Base-by-base conservation (phyloP, 2,113 vertebrate species). In the Notiomystis cincta region DNA sequence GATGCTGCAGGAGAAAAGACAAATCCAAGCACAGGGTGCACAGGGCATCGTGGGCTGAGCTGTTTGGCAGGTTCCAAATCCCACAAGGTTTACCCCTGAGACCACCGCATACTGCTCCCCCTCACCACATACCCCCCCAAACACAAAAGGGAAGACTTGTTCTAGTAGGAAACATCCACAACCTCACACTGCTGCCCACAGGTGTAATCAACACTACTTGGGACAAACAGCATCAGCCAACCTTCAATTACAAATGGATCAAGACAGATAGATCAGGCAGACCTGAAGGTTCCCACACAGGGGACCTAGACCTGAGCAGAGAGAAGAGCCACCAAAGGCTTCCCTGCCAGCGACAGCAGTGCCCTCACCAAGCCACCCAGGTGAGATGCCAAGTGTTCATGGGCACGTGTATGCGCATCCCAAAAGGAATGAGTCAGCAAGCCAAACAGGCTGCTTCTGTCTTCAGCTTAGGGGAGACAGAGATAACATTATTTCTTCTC, bases 381-480 rank as follows among this genome's bases (percentile, higher is more conserved):
- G 78, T 35, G 4, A 18, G 50, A 51, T 10, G 45, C 30, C 50
- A 15, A 28, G 50, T 0, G 12, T 8, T 14, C 5, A 37, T 3
- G 24, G 28, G 14, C 3, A 7, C 0, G 0, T 4, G n/a, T 30
- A 1, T 0, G 16, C 0, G 2, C 37, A 62, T 28, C 77, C 64
- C 40, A 20, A 28, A 65, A 57, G 28, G 7, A 37, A 24, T 0
- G 10, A 35, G 17, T 9, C 58, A n/a, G 38, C 15, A 54, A 64
- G 37, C 71, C 47, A 4, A 67, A 47, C 8, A 13, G 22, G 28
- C n/a, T 30, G 7, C 54, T 64, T 40, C 87, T 51, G 24, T n/a
- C n/a, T n/a, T n/a, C n/a, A n/a, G n/a, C n/a, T n/a, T n/a, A n/a
- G 0, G 10, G 67, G 33, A 42, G 33, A 54, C 28, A 28, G 35